Percentiles rank a stretch among this genome's conserved stretches.
Evolutionary conservation across 2,888 invertebrate genomes (phyloP).

Genomic region (Charanyca ferruginea): DNA sequence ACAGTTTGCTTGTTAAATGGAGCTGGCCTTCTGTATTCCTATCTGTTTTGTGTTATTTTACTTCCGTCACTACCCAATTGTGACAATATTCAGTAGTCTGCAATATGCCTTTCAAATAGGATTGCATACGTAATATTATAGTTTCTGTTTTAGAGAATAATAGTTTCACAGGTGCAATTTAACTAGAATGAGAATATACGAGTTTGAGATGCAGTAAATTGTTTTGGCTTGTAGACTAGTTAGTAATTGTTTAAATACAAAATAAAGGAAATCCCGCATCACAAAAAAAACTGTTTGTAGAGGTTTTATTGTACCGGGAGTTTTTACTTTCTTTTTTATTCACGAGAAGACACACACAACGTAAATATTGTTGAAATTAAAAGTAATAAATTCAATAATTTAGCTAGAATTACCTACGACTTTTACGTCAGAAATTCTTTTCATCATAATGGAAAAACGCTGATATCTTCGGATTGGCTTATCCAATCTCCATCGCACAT

Average conservation of each 20-base stretch:
- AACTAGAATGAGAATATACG: constrained; percentile 9
- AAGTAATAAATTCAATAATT: too few relatives aligned
- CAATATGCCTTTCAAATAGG: constrained; percentile 51
- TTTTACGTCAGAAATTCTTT: too few relatives aligned
- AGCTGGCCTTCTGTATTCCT: constrained; percentile 1
- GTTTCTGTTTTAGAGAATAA: constrained; percentile 24
- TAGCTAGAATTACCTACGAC: too few relatives aligned
- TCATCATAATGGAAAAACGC: too few relatives aligned
- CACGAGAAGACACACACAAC: too few relatives aligned
- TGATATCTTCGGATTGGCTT: too few relatives aligned
- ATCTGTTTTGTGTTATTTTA: background rate
- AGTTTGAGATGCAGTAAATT: constrained; percentile 5
- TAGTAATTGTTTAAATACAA: background rate
- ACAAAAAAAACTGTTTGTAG: too few relatives aligned
- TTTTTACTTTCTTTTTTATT: too few relatives aligned
- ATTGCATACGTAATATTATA: constrained; percentile 44
- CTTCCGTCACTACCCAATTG: constrained; percentile 43
- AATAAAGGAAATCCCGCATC: too few relatives aligned
- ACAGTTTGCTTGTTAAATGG: background rate
- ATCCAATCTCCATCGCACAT: too few relatives aligned
- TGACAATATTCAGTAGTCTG: constrained; percentile 54
- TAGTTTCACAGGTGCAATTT: constrained; percentile 19
- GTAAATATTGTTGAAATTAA: too few relatives aligned
- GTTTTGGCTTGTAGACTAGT: constrained; percentile 9
- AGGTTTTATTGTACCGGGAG: too few relatives aligned